Percentiles rank a stretch among this genome's conserved stretches.
These are phyloP conservation scores for Lepidonotus clava DNA, from an alignment of 2,888 invertebrate genomes.

Conservation along the genomic window DNA sequence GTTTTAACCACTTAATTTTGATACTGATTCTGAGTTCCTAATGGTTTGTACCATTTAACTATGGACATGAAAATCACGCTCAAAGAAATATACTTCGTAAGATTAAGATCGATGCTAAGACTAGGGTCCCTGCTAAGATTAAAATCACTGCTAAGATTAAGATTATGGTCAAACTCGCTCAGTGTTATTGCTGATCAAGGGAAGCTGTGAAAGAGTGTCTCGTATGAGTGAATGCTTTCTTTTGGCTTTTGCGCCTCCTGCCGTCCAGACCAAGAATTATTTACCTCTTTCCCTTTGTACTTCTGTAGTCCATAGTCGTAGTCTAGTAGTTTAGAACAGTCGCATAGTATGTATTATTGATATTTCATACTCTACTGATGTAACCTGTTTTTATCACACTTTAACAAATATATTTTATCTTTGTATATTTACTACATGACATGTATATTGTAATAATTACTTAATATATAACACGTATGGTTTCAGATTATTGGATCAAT, in stretches of 20 bases:
- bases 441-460: neutral
- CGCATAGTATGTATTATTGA: neutral
- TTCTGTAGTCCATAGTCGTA: constrained; percentile 12
- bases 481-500: neutral
- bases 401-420: neutral
- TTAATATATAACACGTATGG: neutral
- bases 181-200: neutral
- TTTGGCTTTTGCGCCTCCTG: neutral
- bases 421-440: neutral
- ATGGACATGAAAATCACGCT: too few species aligned
- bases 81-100: too few species aligned
- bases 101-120: too few species aligned
- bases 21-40: too few species aligned
- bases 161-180: too few species aligned
- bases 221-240: neutral
- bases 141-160: neutral
- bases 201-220: neutral
- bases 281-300: constrained; percentile 21
- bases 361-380: neutral
- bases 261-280: neutral
- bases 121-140: too few species aligned
- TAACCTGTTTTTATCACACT: constrained; percentile 12
- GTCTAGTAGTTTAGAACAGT: constrained; percentile 7
- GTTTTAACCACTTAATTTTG: too few species aligned
- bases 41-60: too few species aligned